Percentiles rank a stretch among this genome's conserved stretches.
Evolutionary conservation across 2,888 invertebrate genomes (phyloP).

Genomic region (Cephalotes varians): DNA sequence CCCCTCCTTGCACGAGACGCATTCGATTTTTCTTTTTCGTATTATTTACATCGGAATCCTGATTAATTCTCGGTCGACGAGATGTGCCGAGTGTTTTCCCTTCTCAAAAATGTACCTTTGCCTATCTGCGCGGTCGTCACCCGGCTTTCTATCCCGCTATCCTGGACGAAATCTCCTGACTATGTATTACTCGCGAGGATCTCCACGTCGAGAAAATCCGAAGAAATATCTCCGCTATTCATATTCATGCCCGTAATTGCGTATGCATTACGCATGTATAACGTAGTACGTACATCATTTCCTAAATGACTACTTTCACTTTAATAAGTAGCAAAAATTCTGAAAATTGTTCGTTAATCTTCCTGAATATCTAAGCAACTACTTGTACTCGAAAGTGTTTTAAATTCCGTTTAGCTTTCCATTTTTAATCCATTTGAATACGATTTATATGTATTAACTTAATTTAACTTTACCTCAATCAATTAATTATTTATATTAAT

Average conservation of each 20-base stretch:
- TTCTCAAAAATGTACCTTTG: constrained; percentile 47
- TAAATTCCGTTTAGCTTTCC: background rate
- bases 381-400: background rate
- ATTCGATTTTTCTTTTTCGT: constrained; percentile 56
- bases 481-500: background rate
- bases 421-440: background rate
- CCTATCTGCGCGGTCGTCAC: background rate
- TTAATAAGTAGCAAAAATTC: background rate
- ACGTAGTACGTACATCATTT: background rate
- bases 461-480: background rate
- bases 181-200: constrained; percentile 20
- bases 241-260: constrained; percentile 31
- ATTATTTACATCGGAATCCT: constrained; percentile 72
- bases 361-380: background rate
- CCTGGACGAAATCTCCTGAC: constrained; percentile 24
- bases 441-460: background rate
- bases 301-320: background rate
- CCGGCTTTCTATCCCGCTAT: background rate
- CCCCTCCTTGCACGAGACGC: background rate
- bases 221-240: constrained; percentile 2
- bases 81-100: constrained; percentile 50
- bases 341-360: background rate
- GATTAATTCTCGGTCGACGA: constrained; percentile 62
- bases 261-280: background rate
- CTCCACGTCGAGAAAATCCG: background rate